Evolutionary conservation across 2,113 vertebrate genomes (phyloP).

Genomic region (Grallaria varia): DNA sequence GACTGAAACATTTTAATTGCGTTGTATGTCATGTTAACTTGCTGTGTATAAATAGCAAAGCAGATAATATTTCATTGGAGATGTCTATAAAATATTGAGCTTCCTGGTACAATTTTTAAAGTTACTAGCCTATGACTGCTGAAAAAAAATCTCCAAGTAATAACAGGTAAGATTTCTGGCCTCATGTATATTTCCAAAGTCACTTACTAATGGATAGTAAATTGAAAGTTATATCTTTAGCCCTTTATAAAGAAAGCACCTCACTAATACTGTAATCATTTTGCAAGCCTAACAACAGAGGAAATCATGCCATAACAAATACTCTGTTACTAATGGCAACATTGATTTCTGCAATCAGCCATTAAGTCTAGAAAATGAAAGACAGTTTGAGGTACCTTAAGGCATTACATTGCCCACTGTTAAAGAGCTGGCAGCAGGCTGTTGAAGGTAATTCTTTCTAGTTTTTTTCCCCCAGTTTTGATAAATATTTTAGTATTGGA

Average conservation of each 20-base stretch:
- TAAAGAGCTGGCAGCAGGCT: constrained; percentile 67
- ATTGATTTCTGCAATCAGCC: constrained; percentile 87
- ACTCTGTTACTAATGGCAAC: constrained; percentile 86
- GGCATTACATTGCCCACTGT: constrained; percentile 75
- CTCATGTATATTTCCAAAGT: constrained; percentile 69
- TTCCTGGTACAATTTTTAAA: constrained; percentile 61
- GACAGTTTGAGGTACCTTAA: constrained; percentile 81
- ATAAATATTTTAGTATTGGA: constrained; percentile 60
- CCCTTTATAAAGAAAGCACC: constrained; percentile 76
- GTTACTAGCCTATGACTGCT: constrained; percentile 46
- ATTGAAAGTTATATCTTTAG: constrained; percentile 77
- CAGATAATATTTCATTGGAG: constrained; percentile 68
- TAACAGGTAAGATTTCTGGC: constrained; percentile 72
- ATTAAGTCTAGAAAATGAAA: constrained; percentile 84
- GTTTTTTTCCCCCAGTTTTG: neutral
- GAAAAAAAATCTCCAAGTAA: constrained; percentile 66
- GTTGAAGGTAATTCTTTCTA: constrained; percentile 63
- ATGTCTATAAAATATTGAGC: constrained; percentile 71
- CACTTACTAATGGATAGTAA: constrained; percentile 74
- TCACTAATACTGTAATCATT: constrained; percentile 80
- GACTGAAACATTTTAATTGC: constrained; percentile 53
- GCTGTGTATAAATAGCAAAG: constrained; percentile 67
- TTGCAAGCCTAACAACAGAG: constrained; percentile 80
- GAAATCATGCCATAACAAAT: constrained; percentile 84
- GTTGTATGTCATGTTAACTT: constrained; percentile 34